Evolutionary conservation across 2,113 vertebrate species (phyloP).

Genomic region (Lophura nycthemera): DNA sequence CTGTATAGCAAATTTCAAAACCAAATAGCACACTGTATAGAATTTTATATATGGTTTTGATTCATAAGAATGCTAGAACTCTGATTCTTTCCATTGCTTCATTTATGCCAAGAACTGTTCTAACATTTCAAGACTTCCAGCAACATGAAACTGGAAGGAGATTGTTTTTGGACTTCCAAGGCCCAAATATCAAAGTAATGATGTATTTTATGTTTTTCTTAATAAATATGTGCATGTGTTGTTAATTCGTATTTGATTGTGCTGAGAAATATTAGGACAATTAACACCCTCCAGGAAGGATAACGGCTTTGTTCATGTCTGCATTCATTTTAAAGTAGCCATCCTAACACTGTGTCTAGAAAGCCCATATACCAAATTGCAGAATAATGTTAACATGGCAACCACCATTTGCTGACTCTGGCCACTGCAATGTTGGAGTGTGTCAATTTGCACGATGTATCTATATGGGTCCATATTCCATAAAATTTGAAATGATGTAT

Average conservation of each 20-base stretch:
- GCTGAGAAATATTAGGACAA: not conserved
- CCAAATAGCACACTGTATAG: not conserved
- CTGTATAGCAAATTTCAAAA: not conserved
- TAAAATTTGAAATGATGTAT: not conserved
- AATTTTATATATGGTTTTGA: slow-evolving; percentile 16
- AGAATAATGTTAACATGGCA: not conserved
- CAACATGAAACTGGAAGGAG: not conserved
- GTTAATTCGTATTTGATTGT: not conserved
- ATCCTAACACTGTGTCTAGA: not conserved
- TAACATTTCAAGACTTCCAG: slow-evolving; percentile 15
- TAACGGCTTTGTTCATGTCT: not conserved
- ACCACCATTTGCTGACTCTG: not conserved
- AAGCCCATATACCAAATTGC: not conserved
- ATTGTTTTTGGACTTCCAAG: not conserved
- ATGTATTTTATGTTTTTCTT: not conserved
- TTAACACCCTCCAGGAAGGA: not conserved
- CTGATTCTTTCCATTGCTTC: slow-evolving; percentile 21
- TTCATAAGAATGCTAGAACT: not conserved
- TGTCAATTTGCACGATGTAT: not conserved
- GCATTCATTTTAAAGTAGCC: not conserved
- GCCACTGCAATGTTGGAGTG: not conserved
- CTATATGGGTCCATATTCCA: not conserved
- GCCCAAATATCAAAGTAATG: not conserved
- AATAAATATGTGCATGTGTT: not conserved
- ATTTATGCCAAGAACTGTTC: slow-evolving; percentile 41